phyloP scores from a whole-genome alignment of 2,888 invertebrate genomes.

The Agrilus mali region DNA sequence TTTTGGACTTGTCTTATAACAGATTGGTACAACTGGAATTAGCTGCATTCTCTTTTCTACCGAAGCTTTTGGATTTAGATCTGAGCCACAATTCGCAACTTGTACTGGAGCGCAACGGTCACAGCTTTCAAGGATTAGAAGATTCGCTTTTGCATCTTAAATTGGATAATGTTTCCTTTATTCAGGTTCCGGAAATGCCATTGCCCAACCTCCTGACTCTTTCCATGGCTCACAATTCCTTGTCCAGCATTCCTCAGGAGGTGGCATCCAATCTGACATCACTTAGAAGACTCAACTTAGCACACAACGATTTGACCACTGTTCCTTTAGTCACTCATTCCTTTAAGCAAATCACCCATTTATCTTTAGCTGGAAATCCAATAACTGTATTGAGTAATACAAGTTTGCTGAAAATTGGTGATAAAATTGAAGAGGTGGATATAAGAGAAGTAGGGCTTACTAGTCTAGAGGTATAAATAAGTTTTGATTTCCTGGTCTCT shows the following conservation, averaged over 20 bases:
- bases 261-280: conserved; percentile 66
- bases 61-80: conserved; percentile 63
- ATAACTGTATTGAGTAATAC: conserved; percentile 70
- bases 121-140: conserved; percentile 66
- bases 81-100: conserved; percentile 70
- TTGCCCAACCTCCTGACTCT: conserved; percentile 60
- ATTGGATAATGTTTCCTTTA: conserved; percentile 68
- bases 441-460: conserved; percentile 62
- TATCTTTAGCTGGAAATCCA: conserved; percentile 70
- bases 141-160: conserved; percentile 62
- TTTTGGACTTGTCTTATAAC: conserved; percentile 70
- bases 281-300: conserved; percentile 60
- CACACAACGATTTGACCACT: conserved; percentile 63
- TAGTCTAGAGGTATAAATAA: conserved; percentile 59
- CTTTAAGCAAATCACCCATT: conserved; percentile 57
- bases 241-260: conserved; percentile 68
- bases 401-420: conserved; percentile 65
- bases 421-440: conserved; percentile 66
- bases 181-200: conserved; percentile 63
- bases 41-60: conserved; percentile 62
- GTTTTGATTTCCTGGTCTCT: no score
- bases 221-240: conserved; percentile 63
- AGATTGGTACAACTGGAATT: conserved; percentile 67
- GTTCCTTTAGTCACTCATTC: conserved; percentile 67
- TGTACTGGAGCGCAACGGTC: conserved; percentile 54